Evolutionary conservation across 2,888 invertebrate genomes (phyloP), one percentile per base, ranked within the genome.

Genomic region (Acleris emargana): DNA sequence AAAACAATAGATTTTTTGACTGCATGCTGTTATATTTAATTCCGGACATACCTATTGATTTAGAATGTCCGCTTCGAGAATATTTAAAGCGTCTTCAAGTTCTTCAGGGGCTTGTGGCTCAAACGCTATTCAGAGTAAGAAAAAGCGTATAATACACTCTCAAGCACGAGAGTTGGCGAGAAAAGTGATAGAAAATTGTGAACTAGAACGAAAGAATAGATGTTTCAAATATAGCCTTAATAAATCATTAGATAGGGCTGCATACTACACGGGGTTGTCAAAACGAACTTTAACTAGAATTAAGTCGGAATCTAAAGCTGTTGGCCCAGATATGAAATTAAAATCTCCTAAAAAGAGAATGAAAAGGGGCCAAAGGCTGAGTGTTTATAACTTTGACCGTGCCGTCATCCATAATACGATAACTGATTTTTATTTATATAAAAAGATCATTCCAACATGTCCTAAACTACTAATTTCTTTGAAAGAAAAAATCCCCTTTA

Each of bases 101-200:
- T 28, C 58, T 45, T 47, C 58, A n/a, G 47, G 47, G 4, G 18
- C 45, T 22, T 5, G 47, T 17, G 28, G 43, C n/a, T 16, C 43
- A 4, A 55, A 42, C 13, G 55, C 13, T 22, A 20, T 25, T 11
- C 43, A 18, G 28, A 58, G 47, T 18, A 58, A 47, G 58, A 59
- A 51, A 59, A 59, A 59, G 16, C 59, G 51, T 9, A 32, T 59
- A 6, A 51, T 59, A 42, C 59, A 51, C 7, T 51, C 50, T 17
- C 59, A 59, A 50, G 59, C 59, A 25, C 49, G 59, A 22, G 50
- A 60, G 13, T 22, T 60, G 22, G 60, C 43, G 7, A 22, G 42
- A 43, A 51, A 60, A n/a, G 60, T 60, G n/a, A 9, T 60, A 25
- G 60, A 60, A 51, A 60, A 60, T 25, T 60, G 59, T 52, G 42